Base-by-base conservation (phyloP, 2,888 invertebrate genomes). In the Heteropelma amictum region DNA sequence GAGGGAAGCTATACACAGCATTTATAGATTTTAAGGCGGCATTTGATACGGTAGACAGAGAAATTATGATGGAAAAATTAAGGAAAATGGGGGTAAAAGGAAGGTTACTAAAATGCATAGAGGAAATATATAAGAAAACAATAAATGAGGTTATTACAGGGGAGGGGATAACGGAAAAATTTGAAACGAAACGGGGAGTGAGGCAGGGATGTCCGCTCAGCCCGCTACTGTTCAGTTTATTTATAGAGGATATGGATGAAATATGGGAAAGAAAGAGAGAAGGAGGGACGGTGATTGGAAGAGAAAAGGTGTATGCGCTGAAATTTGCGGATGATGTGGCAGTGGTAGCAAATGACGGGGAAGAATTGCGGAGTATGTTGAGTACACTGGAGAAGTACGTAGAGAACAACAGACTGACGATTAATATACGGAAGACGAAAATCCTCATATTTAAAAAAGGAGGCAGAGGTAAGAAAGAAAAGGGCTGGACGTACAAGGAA, bases 181-280 rank as follows among this genome's bases (percentile, higher is more conserved):
- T 79, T 26, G 26, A 51, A 30, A 69, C 70, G 6, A 38, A 14
- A 6, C 21, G 23, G 21, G 76, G 79, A 6, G 67, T 78, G 7
- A 68, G 75, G 12, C 72, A 78, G 21, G 78, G 77, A 0, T 77
- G 79, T 26, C 51, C 72, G 0, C 26, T 78, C 5, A 77, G 77
- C 61, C 69, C 72, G 0, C 8, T 56, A 1, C 19, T 73, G 3
- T 79, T 80, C 45, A 54, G 56, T 10, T 17, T 79, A 1, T 69
- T 70, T 23, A 45, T 75, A 5, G 77, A 73, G 23, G 78, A 75
- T 30, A 12, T 78, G 1, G 70, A 68, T 17, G 68, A 77, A 1
- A 38, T 33, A 1, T 73, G 68, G 63, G 33, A 54, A 26, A 56
- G 26, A 7, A 56, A 26, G 5, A 38, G 14, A 0, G 14, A 14